Conservation (phyloP, 23 tunicate species). For the Ascidia mentula region DNA sequence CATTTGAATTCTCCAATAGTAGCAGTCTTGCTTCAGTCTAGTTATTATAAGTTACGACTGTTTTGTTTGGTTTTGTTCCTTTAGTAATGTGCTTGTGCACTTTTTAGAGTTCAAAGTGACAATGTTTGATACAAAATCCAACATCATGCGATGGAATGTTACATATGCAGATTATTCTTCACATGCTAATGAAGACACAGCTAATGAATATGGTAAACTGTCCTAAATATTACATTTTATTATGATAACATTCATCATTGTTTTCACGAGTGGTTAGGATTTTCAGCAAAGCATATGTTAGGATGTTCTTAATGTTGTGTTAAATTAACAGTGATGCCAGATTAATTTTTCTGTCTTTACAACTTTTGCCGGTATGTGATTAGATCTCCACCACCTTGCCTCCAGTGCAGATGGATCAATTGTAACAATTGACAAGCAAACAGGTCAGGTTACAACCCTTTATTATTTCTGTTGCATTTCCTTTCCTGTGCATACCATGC, state of each 20-base stretch:
- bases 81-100: no score
- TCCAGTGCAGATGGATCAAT: conserved; percentile 89
- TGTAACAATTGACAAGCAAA: conserved; percentile 64
- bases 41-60: no score
- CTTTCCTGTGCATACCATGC: no score
- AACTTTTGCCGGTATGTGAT: neutral
- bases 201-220: conserved; percentile 52
- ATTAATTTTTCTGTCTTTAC: no score
- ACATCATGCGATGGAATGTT: conserved; percentile 85
- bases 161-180: conserved; percentile 86
- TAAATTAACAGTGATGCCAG: no score
- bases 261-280: no score
- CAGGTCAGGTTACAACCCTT: conserved; percentile 43
- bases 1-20: no score
- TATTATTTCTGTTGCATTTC: no score
- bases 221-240: neutral
- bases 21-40: no score
- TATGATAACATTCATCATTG: no score
- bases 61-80: no score
- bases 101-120: conserved; percentile 83
- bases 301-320: neutral
- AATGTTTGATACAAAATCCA: conserved; percentile 78
- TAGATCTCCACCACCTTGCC: conserved; percentile 63
- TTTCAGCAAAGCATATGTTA: no score
- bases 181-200: conserved; percentile 71